Conservation (phyloP, 2,113 vertebrate species). For the Chloroceryle aenea region DNA sequence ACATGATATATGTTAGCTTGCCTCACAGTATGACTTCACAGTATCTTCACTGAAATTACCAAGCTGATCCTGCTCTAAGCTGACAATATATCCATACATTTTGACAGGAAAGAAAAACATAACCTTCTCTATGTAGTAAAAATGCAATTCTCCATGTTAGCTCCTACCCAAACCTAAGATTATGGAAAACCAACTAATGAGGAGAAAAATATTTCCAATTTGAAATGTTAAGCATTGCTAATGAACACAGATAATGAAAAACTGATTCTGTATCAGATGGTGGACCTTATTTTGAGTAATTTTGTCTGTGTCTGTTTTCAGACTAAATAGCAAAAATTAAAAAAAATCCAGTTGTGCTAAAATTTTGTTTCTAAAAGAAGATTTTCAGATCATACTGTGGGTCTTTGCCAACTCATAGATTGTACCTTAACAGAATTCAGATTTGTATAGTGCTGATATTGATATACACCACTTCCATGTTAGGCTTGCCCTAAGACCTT, state of each 20-base stretch:
- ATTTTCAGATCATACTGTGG: not conserved
- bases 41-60: not conserved
- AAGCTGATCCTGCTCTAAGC: not conserved
- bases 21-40: not conserved
- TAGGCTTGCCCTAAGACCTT: not conserved
- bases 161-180: not conserved
- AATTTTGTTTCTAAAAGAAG: not conserved
- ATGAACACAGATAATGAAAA: not conserved
- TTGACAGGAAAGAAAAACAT: not conserved
- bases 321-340: not conserved
- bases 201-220: not conserved
- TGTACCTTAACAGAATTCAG: not conserved
- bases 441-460: not conserved
- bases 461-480: accelerated
- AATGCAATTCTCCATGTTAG: not conserved
- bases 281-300: not conserved
- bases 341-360: not conserved
- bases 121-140: not conserved
- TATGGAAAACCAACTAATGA: not conserved
- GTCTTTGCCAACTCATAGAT: not conserved
- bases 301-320: not conserved
- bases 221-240: not conserved
- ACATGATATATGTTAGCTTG: not conserved
- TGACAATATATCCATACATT: not conserved
- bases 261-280: not conserved